Evolutionary conservation across 2,888 invertebrate genomes (phyloP).

Genomic region (Chrysotoxum bicinctum): DNA sequence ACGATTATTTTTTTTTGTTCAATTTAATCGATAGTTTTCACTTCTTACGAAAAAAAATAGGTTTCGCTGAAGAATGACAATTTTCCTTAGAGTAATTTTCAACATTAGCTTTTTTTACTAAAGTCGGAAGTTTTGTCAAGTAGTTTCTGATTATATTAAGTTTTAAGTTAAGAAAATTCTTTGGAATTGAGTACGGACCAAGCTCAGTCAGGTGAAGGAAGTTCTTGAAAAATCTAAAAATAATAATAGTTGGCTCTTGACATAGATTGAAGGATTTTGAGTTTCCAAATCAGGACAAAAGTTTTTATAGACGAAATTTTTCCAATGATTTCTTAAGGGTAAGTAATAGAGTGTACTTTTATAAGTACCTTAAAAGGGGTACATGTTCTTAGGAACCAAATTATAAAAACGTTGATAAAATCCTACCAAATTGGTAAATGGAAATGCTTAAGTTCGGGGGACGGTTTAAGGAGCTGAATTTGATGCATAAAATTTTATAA

Average conservation of each 20-base stretch:
- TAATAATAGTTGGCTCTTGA: constrained; percentile 15
- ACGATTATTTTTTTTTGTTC: background rate
- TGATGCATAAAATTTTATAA: too few species aligned
- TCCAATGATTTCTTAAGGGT: background rate
- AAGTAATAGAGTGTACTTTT: too few species aligned
- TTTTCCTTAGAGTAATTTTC: background rate
- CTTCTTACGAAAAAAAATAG: background rate
- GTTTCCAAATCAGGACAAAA: background rate
- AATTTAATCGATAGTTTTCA: constrained; percentile 33
- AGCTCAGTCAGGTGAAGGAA: background rate
- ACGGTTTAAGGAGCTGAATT: too few species aligned
- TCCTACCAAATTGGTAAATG: too few species aligned
- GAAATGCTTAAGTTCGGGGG: too few species aligned
- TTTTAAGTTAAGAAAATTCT: background rate
- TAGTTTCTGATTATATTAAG: background rate
- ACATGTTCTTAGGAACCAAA: too few species aligned
- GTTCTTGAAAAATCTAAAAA: constrained; percentile 15
- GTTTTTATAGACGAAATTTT: background rate
- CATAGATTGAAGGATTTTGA: background rate
- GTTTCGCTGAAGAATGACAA: background rate
- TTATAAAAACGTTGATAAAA: too few species aligned
- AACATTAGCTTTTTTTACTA: background rate
- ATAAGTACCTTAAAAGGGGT: too few species aligned
- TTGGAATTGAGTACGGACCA: background rate
- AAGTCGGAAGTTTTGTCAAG: background rate